Evolutionary conservation across 2,113 vertebrate genomes (phyloP), one percentile per base, ranked within the genome.

Genomic region (Phycodurus eques): DNA sequence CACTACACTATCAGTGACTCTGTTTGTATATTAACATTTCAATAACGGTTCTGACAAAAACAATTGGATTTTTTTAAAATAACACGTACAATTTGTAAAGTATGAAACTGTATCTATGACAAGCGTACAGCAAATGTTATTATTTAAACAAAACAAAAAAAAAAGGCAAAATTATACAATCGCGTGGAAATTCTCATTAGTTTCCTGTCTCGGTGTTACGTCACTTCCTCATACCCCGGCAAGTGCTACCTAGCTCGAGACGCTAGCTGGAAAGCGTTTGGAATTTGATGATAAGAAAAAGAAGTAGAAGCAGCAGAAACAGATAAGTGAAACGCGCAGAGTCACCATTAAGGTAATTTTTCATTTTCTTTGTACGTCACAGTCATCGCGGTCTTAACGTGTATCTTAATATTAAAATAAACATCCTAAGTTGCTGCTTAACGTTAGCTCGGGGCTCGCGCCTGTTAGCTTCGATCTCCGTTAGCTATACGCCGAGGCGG

Each of bases 161-260:
- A 27, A 1, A 57, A 22, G 6, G 2, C 12, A 11, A 27, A 5
- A 27, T 22, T 27, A 31, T 31, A 27, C 31, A 59, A 59, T 7
- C 4, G 31, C 56, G 22, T 31, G 56, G 11, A 59, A 14, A 59
- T 59, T 4, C 4, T 22, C 31, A 27, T 49, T 33, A 22, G 19
- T 22, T 12, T 88, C 88, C 83, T 63, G 57, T 75, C 19, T 53
- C 9, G 39, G 0, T 0, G 0, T 8, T 1, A 69, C 80, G 87
- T 90, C 84, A 88, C 80, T 62, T 91, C 85, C 88, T 68, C 0
- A 11, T 35, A 51, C n/a, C 74, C 47, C 68, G 47, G 70, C 31
- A 61, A 76, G 71, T 86, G 81, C 77, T 83, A 10, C 81, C 78
- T 65, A 67, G 71, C 53, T 46, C 51, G 76, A 84, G 68, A 74